Conservation (phyloP, 1,140 invertebrate genomes). For the Mycetomoellerius zeteki region DNA sequence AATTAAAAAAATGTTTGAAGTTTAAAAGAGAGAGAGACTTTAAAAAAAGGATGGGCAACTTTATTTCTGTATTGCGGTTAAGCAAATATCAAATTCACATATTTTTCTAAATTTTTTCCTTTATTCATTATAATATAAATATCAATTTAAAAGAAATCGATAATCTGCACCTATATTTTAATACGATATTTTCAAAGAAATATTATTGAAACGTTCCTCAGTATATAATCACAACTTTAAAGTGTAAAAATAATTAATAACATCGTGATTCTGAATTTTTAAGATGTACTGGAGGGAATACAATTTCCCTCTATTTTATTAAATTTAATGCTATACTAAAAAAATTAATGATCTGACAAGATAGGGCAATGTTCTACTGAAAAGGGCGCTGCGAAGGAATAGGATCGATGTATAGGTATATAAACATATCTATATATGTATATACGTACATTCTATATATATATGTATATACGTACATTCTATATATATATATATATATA, state of each 20-base stretch:
- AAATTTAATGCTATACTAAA: neutral
- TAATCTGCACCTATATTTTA: neutral
- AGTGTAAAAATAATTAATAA: neutral
- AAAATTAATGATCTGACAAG: slow-evolving; percentile 2
- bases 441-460: slow-evolving; percentile 36
- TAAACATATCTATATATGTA: neutral
- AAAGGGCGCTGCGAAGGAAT: neutral
- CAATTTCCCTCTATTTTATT: neutral
- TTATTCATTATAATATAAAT: neutral
- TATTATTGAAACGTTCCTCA: neutral
- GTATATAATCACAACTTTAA: neutral
- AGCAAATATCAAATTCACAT: neutral
- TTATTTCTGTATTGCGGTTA: neutral
- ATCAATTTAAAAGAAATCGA: neutral
- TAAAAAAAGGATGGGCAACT: neutral
- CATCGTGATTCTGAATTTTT: neutral
- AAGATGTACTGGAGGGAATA: neutral
- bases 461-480: too few species aligned
- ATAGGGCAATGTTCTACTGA: slow-evolving; percentile 40
- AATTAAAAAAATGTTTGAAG: neutral
- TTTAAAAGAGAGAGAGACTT: neutral
- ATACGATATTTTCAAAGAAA: neutral
- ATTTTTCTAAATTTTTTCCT: neutral
- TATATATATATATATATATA: slow-evolving; percentile 55
- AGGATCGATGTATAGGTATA: slow-evolving; percentile 21